These are phyloP conservation scores for Addax nasomaculatus DNA, from an alignment of 2,113 vertebrate genomes.

Conservation along the genomic window DNA sequence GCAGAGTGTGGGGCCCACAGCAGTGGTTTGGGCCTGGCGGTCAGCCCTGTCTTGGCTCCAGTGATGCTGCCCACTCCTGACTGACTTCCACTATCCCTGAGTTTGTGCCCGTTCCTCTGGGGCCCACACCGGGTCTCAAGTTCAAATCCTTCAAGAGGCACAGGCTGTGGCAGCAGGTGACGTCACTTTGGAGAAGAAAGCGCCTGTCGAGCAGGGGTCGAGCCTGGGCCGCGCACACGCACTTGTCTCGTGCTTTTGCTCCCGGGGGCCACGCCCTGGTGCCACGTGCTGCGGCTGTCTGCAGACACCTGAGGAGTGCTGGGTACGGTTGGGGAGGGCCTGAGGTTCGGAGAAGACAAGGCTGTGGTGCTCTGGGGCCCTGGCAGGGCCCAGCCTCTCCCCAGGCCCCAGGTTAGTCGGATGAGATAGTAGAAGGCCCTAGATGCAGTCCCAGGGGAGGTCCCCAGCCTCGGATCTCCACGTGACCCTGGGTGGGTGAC, in stretches of 20 bases:
- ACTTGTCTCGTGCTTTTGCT: neutral
- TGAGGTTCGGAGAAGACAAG: neutral
- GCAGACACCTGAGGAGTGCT: neutral
- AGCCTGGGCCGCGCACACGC: rapidly evolving
- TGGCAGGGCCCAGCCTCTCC: neutral
- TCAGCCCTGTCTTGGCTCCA: neutral
- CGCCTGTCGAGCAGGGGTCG: neutral
- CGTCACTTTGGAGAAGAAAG: neutral
- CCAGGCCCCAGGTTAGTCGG: neutral
- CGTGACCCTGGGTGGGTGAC: neutral
- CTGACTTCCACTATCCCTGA: neutral
- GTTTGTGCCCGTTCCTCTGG: neutral
- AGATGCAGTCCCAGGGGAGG: neutral
- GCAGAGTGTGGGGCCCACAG: neutral
- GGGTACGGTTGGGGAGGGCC: neutral
- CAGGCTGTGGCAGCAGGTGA: neutral
- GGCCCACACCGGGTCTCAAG: neutral
- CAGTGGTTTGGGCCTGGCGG: neutral
- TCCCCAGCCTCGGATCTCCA: neutral
- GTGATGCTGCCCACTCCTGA: neutral
- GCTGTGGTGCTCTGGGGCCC: neutral
- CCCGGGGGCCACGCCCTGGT: neutral
- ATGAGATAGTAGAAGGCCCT: neutral
- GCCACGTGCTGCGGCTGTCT: neutral
- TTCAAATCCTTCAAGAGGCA: neutral